Evolutionary conservation across 1,140 invertebrate genomes (phyloP).

Genomic region (Meteorus sp.): DNA sequence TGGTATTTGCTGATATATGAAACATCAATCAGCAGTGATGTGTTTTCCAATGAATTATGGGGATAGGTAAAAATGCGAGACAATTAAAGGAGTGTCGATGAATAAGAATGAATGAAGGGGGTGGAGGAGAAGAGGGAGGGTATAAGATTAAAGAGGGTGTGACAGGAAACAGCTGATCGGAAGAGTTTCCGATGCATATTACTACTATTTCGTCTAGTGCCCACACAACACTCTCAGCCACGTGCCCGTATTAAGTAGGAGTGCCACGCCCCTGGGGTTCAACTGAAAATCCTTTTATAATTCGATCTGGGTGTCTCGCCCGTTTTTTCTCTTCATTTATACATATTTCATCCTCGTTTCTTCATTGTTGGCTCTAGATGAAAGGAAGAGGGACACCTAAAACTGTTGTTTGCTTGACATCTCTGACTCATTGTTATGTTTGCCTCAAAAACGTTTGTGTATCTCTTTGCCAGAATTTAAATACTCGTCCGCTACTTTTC

Average conservation of each 20-base stretch:
- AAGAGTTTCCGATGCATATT: neutral
- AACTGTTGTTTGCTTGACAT: too few relatives aligned
- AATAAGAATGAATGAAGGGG: neutral
- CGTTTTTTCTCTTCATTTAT: neutral
- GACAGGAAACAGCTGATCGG: conserved; percentile 21
- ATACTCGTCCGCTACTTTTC: neutral
- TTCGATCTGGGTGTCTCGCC: neutral
- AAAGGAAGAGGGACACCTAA: neutral
- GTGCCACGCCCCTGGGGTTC: conserved; percentile 10
- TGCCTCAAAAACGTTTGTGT: neutral
- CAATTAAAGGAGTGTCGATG: too few relatives aligned
- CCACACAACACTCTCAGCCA: conserved; percentile 1
- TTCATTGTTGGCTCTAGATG: neutral
- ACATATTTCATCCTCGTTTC: neutral
- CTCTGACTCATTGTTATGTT: too few relatives aligned
- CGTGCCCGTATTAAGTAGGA: conserved; percentile 20
- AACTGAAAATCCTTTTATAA: conserved; percentile 16
- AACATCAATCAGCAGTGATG: too few relatives aligned
- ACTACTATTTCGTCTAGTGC: neutral
- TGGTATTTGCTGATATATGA: too few relatives aligned
- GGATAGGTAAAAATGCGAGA: too few relatives aligned
- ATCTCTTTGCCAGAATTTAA: neutral
- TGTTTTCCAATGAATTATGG: too few relatives aligned
- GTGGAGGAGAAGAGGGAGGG: neutral
- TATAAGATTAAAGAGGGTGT: conserved; percentile 8